Percentiles rank a stretch among this genome's conserved stretches.
Conservation (phyloP, 2,797 vertebrate genomes). For the Carapus acus region DNA sequence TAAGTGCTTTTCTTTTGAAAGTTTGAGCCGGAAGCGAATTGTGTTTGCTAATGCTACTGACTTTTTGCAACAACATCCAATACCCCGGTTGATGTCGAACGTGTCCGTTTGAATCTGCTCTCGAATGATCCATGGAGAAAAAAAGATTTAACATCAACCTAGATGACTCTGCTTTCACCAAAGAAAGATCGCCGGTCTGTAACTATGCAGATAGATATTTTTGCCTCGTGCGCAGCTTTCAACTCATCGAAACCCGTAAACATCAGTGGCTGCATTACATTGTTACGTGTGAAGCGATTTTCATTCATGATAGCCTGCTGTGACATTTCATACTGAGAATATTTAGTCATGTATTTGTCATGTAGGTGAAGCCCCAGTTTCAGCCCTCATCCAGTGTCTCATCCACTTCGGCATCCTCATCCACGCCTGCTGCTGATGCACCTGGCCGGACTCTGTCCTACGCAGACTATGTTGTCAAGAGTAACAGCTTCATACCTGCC, state of each 20-base stretch:
- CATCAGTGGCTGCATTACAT: too few relatives aligned
- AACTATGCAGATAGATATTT: neutral
- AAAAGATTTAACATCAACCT: constrained; percentile 73
- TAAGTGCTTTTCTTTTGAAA: too few relatives aligned
- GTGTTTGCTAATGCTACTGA: too few relatives aligned
- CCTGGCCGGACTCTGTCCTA: constrained; percentile 62
- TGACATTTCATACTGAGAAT: too few relatives aligned
- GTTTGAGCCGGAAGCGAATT: too few relatives aligned
- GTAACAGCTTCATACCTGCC: constrained; percentile 44
- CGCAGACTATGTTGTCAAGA: constrained; percentile 70
- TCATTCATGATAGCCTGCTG: too few relatives aligned
- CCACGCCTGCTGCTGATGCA: constrained; percentile 14
- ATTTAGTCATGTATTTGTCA: constrained; percentile 4
- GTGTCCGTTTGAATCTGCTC: neutral
- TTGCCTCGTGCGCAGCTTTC: neutral
- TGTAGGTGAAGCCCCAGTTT: constrained; percentile 70
- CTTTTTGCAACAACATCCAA: too few relatives aligned
- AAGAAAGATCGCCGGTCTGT: constrained; percentile 69
- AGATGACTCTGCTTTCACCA: constrained; percentile 70
- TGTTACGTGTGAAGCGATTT: too few relatives aligned
- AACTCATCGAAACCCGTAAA: neutral
- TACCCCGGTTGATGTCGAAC: neutral
- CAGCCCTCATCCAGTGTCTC: constrained; percentile 52
- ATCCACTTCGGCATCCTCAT: constrained; percentile 11
- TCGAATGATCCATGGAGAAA: constrained; percentile 44